A percentile compares a stretch with the other conserved stretches of the same genome.
Evolutionary conservation across 2,888 invertebrate species (phyloP).

Genomic region (Colletes collaris): DNA sequence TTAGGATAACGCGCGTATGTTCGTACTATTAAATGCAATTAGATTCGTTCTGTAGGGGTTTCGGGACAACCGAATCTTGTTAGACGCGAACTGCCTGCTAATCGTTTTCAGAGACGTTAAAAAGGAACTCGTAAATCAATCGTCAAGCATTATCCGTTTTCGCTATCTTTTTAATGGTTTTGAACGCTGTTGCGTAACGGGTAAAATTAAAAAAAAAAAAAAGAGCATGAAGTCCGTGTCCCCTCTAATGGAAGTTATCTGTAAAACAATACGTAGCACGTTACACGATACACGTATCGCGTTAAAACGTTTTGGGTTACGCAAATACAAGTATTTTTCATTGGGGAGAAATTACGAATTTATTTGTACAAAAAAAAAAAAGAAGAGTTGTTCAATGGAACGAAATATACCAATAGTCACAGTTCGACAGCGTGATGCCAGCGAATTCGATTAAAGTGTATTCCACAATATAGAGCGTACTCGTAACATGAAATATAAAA

Average conservation of each 20-base stretch:
- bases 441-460: conserved; percentile 62
- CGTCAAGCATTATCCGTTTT: not conserved
- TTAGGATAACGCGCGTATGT: not conserved
- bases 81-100: conserved; percentile 55
- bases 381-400: conserved; percentile 63
- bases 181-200: not conserved
- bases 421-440: conserved; percentile 67
- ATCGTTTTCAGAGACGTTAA: conserved; percentile 20
- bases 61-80: conserved; percentile 71
- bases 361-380: conserved; percentile 72
- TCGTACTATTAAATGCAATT: conserved; percentile 68
- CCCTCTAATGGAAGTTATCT: too few relatives aligned
- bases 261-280: not conserved
- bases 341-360: conserved; percentile 73
- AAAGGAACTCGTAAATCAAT: conserved; percentile 23
- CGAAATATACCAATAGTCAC: conserved; percentile 64
- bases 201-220: not conserved
- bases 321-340: not conserved
- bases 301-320: not conserved
- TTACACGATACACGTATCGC: not conserved
- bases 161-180: not conserved
- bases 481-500: conserved; percentile 82
- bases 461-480: conserved; percentile 69
- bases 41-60: conserved; percentile 70
- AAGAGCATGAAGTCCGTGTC: too few relatives aligned